Conservation (phyloP, 2,113 vertebrate genomes). For the Chaetorhynchus papuensis region DNA sequence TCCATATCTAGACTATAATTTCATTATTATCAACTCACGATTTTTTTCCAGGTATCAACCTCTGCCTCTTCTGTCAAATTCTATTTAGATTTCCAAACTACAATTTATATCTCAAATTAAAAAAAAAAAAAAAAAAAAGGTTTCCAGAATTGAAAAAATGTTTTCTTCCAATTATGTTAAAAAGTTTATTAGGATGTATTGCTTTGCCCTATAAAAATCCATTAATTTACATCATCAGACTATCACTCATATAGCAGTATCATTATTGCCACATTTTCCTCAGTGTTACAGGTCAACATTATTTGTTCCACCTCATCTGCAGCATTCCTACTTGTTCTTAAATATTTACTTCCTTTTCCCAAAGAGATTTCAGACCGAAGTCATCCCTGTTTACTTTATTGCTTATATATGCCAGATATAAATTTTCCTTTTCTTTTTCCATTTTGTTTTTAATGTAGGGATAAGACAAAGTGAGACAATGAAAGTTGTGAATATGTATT, state of each 20-base stretch:
- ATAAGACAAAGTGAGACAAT: neutral
- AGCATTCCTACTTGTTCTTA: neutral
- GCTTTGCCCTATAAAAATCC: neutral
- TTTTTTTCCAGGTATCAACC: neutral
- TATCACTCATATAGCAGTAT: neutral
- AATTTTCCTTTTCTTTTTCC: neutral
- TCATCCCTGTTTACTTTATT: neutral
- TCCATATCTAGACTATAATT: neutral
- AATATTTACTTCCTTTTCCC: neutral
- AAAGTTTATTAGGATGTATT: neutral
- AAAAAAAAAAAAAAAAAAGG: neutral
- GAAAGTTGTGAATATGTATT: neutral
- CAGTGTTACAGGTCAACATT: neutral
- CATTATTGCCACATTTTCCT: neutral
- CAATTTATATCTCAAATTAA: neutral
- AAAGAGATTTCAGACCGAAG: neutral
- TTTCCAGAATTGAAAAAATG: accelerated
- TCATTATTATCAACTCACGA: neutral
- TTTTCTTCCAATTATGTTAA: neutral
- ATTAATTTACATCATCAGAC: neutral
- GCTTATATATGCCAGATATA: neutral
- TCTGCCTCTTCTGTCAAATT: neutral
- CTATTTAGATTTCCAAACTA: neutral
- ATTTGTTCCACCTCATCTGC: neutral
- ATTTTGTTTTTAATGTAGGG: neutral